Percentiles rank a stretch among this genome's conserved stretches.
These are phyloP conservation scores for Phalacrocorax pelagicus DNA, from an alignment of 2,113 vertebrate genomes.

Conservation along the genomic window DNA sequence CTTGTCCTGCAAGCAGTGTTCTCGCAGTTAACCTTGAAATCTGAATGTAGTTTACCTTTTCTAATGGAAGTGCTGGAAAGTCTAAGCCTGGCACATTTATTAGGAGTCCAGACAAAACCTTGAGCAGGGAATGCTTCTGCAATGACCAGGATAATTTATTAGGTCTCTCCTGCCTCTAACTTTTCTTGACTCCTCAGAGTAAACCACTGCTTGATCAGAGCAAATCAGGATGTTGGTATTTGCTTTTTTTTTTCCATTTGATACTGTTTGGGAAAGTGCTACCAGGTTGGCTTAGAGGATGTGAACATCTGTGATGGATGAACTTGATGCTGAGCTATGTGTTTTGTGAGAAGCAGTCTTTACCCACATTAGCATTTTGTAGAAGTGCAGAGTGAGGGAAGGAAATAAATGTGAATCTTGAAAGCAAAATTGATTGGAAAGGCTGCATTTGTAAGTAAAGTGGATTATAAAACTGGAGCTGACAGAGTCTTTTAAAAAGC, in stretches of 20 bases:
- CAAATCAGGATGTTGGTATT: neutral
- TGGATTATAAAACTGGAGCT: slow-evolving; percentile 60
- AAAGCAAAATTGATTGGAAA: slow-evolving; percentile 66
- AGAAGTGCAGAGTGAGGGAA: slow-evolving; percentile 17
- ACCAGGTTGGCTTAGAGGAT: slow-evolving; percentile 9
- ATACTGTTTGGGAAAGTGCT: neutral
- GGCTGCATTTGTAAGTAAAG: slow-evolving; percentile 58
- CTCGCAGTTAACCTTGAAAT: neutral
- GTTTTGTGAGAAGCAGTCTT: slow-evolving; percentile 15
- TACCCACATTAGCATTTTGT: slow-evolving; percentile 52
- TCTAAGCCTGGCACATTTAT: neutral
- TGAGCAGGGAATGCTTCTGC: neutral
- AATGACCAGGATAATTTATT: neutral
- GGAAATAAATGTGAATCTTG: slow-evolving; percentile 62
- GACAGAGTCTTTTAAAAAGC: slow-evolving; percentile 45
- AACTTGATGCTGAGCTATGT: slow-evolving; percentile 35
- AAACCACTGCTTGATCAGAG: neutral
- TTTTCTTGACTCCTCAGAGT: neutral
- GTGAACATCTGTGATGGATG: slow-evolving; percentile 39
- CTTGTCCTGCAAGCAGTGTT: neutral
- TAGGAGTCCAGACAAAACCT: neutral
- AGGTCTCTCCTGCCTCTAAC: neutral
- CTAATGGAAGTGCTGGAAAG: neutral
- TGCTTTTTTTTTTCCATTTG: neutral
- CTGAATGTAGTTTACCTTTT: neutral